Evolutionary conservation across 2,113 vertebrate species (phyloP), one percentile per base, ranked within the genome.

Genomic region (Phaethon lepturus): DNA sequence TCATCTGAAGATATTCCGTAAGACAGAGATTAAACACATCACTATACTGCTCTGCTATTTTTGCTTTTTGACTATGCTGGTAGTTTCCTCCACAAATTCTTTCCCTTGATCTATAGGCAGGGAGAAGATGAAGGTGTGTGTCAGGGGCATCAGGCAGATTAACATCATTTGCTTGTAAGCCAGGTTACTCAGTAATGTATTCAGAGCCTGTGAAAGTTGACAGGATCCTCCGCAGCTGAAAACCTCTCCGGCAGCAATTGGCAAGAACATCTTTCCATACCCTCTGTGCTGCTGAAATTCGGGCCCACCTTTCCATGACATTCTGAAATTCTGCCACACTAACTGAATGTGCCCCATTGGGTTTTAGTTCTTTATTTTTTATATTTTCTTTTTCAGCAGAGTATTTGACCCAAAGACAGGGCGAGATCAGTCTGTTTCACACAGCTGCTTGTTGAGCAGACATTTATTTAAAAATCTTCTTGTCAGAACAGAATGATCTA

Each of bases 401-500:
- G 56, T 69, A 91, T 89, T 76, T 95, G 76, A 95, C 94, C 73
- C 40, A 68, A 86, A 84, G 91, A 89, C 35, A 79, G 40, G 91
- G 67, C 73, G 14, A 6, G 64, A 80, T 92, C 72, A 86, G 55
- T 18, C 67, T 40, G 58, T 71, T 95, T 91, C 40, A 72, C 68
- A 85, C 62, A 95, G 73, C 83, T 91, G 77, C 91, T 68, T 78
- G 68, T 91, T n/a, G 62, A 85, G 73, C 3, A 2, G 93, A 76
- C 86, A 66, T 85, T 91, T 79, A 93, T 89, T 91, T 76, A 87
- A 95, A 95, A 89, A 60, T 86, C 52, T 73, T 90, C 77, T 74
- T 20, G 11, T 79, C 89, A 93, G 80, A 95, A 82, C 84, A 94
- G 81, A 94, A 93, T 82, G 86, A 96, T 91, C 63, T 90, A 85